Evolutionary conservation across 2,113 vertebrate species (phyloP), one percentile per base, ranked within the genome.

Genomic region (Sarotherodon lohbergeri): DNA sequence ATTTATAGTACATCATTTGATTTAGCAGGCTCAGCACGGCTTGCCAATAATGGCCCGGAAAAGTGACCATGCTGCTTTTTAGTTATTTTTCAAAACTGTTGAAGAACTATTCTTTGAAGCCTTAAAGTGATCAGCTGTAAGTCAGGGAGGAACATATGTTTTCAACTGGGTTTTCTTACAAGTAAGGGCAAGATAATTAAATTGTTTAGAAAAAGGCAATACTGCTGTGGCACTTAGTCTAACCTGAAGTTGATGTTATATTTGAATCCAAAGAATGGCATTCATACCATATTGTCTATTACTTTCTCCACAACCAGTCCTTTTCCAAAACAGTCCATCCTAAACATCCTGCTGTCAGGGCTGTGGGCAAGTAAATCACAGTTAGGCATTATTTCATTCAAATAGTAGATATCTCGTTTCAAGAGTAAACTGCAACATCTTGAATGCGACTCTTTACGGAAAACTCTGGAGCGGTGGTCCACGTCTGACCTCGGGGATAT

Each of bases 401-500:
- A 76, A 83, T 41, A 27, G 36, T 19, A 54, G 32, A 78, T 92
- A 91, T 92, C 86, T 76, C 36, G 57, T 93, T 90, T 90, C 82
- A 85, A 84, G 78, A 82, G 71, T 82, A 91, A 90, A 86, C 80
- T 59, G 85, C 76, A 80, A 82, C 90, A 91, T 93, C 88, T 94
- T 93, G 89, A 93, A 86, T 17, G 57, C 16, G 17, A 87, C 81
- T 87, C 68, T 76, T n/a, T 4, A 61, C 16, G 82, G 92, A 88
- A 91, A 92, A 73, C 85, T 88, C 8, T 17, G 52, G 36, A 89
- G 79, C 79, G 2, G 32, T 81, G 90, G 88, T 92, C 84, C 82
- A 88, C 80, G 81, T 89, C 86, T 94, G 95, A 95, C 93, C 95
- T 87, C n/a, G 39, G 34, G 85, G 80, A 90, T 86, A 90, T 86